Evolutionary conservation across 2,888 invertebrate species (phyloP).

Genomic region (Lymantria monacha): DNA sequence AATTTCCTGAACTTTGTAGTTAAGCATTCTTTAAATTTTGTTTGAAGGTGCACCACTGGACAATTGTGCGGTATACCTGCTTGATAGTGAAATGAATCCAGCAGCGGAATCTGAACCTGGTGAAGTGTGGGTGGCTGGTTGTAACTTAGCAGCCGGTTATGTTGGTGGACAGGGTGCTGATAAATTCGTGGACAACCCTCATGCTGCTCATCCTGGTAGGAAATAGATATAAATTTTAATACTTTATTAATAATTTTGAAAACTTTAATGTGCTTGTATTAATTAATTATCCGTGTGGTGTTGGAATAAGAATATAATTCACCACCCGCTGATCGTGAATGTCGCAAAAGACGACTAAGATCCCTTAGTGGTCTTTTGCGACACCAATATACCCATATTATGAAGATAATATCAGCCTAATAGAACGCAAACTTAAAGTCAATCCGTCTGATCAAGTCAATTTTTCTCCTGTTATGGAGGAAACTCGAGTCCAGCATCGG

Average conservation of each 20-base stretch:
- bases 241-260: background rate
- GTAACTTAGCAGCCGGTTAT: conserved; percentile 91
- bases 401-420: too few relatives aligned
- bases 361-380: too few relatives aligned
- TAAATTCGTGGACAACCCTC: conserved; percentile 88
- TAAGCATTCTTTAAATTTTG: background rate
- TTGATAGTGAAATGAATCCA: conserved; percentile 88
- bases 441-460: too few relatives aligned
- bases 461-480: too few relatives aligned
- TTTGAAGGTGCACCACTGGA: conserved; percentile 86
- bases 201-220: conserved; percentile 78
- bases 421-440: too few relatives aligned
- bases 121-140: conserved; percentile 91
- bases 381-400: too few relatives aligned
- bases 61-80: conserved; percentile 90
- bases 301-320: too few relatives aligned
- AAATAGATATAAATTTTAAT: background rate
- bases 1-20: too few relatives aligned
- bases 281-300: too few relatives aligned
- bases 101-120: conserved; percentile 89
- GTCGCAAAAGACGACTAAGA: too few relatives aligned
- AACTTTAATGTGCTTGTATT: background rate
- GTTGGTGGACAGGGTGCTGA: conserved; percentile 88
- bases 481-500: too few relatives aligned
- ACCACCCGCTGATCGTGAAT: too few relatives aligned